Conservation (phyloP, 1,140 invertebrate species). For the Euborellia annulipes region DNA sequence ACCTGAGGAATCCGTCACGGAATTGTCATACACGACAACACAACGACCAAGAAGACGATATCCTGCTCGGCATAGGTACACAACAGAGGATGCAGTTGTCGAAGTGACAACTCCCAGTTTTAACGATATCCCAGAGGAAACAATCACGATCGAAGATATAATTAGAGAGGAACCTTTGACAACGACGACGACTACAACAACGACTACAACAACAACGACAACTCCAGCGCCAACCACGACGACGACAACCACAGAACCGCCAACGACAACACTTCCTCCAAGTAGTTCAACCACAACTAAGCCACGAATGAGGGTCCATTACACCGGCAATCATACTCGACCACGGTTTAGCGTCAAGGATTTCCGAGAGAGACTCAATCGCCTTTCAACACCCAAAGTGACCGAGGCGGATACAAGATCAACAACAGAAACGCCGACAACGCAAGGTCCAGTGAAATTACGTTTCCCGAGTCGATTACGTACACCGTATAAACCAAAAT, state of each 20-base stretch:
- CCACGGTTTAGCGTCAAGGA: slow-evolving; percentile 9
- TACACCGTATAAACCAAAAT: no score
- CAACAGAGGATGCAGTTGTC: no score
- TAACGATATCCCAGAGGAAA: no score
- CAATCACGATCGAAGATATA: not conserved
- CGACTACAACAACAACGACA: slow-evolving; percentile 4
- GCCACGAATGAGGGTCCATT: not conserved
- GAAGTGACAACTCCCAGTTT: no score
- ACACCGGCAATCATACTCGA: not conserved
- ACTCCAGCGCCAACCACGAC: slow-evolving; percentile 1
- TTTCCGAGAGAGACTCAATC: slow-evolving; percentile 6
- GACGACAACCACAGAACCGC: not conserved
- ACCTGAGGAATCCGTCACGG: not conserved
- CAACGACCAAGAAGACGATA: no score
- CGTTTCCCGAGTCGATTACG: no score
- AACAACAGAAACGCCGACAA: not conserved
- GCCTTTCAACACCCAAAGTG: not conserved
- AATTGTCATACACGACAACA: not conserved
- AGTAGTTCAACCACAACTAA: not conserved
- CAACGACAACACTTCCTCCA: not conserved
- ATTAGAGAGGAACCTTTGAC: not conserved
- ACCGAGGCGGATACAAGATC: not conserved
- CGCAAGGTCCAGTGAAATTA: no score
- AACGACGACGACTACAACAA: slow-evolving; percentile 2
- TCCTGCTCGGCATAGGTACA: no score